A percentile compares a stretch with the other conserved stretches of the same genome.
phyloP scores from a whole-genome alignment of 2,888 invertebrate genomes.

The Nipponacmea schrenckii region DNA sequence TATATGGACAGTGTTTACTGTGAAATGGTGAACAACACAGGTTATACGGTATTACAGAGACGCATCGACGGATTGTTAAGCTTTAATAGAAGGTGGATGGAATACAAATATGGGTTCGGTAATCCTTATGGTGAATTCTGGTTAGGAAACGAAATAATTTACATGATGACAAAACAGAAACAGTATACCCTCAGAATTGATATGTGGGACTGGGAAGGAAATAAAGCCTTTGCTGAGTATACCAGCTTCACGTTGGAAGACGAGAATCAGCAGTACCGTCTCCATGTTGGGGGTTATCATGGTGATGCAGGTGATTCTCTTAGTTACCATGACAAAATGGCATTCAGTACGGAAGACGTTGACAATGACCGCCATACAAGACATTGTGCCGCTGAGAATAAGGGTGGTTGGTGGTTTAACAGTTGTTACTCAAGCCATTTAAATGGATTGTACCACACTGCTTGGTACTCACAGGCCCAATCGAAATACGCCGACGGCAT shows the following conservation, averaged over 20 bases:
- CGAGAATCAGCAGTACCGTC: conserved; percentile 51
- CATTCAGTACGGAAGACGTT: conserved; percentile 64
- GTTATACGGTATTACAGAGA: conserved; percentile 61
- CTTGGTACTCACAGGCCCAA: conserved; percentile 54
- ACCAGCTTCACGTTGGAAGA: conserved; percentile 52
- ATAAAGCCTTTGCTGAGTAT: conserved; percentile 59
- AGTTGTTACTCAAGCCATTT: conserved; percentile 61
- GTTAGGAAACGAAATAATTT: conserved; percentile 60
- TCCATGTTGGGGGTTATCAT: conserved; percentile 51
- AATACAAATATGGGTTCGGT: conserved; percentile 65
- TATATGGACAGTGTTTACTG: conserved; percentile 59
- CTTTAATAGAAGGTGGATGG: conserved; percentile 60
- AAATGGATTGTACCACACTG: conserved; percentile 63
- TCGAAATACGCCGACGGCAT: conserved; percentile 55
- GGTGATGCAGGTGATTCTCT: conserved; percentile 64
- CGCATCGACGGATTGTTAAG: conserved; percentile 57
- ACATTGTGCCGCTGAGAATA: conserved; percentile 64
- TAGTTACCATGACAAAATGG: conserved; percentile 62
- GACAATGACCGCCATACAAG: conserved; percentile 64
- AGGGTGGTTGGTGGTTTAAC: conserved; percentile 67
- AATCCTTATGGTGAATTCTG: conserved; percentile 65
- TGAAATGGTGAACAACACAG: conserved; percentile 58
- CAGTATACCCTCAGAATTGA: conserved; percentile 62
- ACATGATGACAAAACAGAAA: conserved; percentile 51
- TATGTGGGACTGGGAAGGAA: conserved; percentile 67